Percentiles rank a stretch among this genome's conserved stretches.
These are phyloP conservation scores for Sipunculus nudus DNA, from an alignment of 2,888 invertebrate species.

Conservation along the genomic window DNA sequence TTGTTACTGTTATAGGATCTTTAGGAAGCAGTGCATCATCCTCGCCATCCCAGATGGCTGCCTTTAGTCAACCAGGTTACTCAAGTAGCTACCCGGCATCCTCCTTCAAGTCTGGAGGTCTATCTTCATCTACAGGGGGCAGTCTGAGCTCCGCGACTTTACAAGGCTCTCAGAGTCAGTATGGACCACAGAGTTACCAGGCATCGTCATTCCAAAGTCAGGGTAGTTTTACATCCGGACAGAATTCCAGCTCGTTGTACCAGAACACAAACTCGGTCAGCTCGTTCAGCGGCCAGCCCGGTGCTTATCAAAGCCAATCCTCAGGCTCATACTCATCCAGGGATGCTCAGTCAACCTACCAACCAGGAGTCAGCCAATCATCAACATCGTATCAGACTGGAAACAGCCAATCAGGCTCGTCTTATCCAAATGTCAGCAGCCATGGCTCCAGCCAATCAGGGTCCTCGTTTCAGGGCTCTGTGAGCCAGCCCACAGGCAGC, in stretches of 20 bases:
- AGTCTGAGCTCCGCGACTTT: no score
- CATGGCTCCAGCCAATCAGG: conserved; percentile 18
- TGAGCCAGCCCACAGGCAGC: conserved; percentile 14
- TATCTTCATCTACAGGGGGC: no score
- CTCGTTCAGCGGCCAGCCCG: conserved; percentile 10
- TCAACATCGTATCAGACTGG: conserved; percentile 24
- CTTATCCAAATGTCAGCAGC: conserved; percentile 22
- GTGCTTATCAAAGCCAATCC: conserved; percentile 19
- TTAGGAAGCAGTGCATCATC: no score
- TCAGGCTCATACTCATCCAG: conserved; percentile 14
- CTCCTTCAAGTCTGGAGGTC: no score
- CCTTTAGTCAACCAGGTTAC: no score
- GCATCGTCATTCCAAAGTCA: conserved; percentile 54
- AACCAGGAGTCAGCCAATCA: conserved; percentile 31
- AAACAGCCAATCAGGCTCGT: conserved; percentile 25
- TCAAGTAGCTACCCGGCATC: no score
- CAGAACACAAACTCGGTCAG: conserved; percentile 36
- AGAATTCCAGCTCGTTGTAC: conserved; percentile 45
- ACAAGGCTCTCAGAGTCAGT: conserved; percentile 25
- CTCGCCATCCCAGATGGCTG: no score
- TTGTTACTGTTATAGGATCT: no score
- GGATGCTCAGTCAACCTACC: conserved; percentile 20
- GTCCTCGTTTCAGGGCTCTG: conserved; percentile 1
- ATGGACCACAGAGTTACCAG: conserved; percentile 35
- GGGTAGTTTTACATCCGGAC: conserved; percentile 42